Evolutionary conservation across 2,888 invertebrate genomes (phyloP), one percentile per base, ranked within the genome.

Genomic region (Sesia bembeciformis): DNA sequence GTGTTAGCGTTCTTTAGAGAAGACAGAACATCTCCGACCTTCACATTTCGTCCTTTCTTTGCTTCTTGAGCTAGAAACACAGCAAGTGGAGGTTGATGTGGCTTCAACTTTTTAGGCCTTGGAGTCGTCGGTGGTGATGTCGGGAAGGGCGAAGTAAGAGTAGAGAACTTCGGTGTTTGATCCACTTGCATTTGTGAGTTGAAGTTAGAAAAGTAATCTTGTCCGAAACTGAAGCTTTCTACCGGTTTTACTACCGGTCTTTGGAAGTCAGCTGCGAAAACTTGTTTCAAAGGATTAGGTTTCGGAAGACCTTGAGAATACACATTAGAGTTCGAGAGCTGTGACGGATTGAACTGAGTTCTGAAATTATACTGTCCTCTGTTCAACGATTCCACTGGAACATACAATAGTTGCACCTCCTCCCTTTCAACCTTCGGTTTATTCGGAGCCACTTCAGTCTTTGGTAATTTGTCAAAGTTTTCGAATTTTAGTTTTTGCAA

Each of bases 31-130:
- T 96, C 95, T 8, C 92, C 87, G 3, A 95, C 91, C 68, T 92
- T 92, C 0, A 92, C 88, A 58, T 90, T 84, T 40, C 82, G 78
- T 41, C 86, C 84, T 62, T 80, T 86, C 55, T 81, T 85, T 3
- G 74, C 65, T 64, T 83, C 81, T 66, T 90, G 91, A n/a, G 88
- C 90, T 86, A 96, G 91, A 70, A 94, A 96, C 61, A 96, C 94
- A 1, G 96, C 95, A 51, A 96, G 76, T 0, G 96, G 96, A 2
- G 96, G 96, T 72, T 96, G 96, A 76, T 96, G 95, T 0, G 96
- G 94, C 66, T 93, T 94, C 1, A 92, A 79, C 68, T 93, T 93
- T 54, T 90, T 91, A 0, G 91, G 83, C 62, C 78, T 87, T 0
- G 78, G 76, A 8, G 89, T 90, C 0, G 88, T 84, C 40, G 87